Evolutionary conservation across 2,797 vertebrate species (phyloP).

Genomic region (Glossophaga mutica): DNA sequence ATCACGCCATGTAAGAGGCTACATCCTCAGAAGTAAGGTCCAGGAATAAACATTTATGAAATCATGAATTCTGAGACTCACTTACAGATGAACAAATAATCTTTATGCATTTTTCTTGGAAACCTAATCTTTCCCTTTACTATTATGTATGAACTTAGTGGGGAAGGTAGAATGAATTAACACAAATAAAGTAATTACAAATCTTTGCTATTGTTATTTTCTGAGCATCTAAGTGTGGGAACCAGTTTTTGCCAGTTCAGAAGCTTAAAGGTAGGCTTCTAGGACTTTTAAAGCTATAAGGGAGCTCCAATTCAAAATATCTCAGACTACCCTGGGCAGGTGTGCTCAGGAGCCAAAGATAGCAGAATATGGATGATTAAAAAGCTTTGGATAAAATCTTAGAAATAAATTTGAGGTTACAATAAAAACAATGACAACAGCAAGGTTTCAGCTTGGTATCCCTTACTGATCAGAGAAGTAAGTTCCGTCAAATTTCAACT

Average conservation of each 20-base stretch:
- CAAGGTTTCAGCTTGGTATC: background rate
- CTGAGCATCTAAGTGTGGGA: slow-evolving; percentile 29
- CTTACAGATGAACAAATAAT: background rate
- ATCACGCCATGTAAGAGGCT: background rate
- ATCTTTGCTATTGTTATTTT: slow-evolving; percentile 35
- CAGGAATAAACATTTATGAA: slow-evolving; percentile 26
- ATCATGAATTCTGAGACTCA: slow-evolving; percentile 3
- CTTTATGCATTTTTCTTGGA: slow-evolving; percentile 16
- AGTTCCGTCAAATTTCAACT: background rate
- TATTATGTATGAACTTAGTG: background rate
- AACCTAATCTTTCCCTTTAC: background rate
- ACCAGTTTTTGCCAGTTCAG: background rate
- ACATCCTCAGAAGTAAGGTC: background rate
- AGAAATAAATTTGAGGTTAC: slow-evolving; percentile 46
- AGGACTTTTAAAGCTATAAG: background rate
- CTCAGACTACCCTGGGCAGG: background rate
- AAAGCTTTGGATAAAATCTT: slow-evolving; percentile 16
- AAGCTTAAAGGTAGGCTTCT: slow-evolving; percentile 15
- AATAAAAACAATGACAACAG: background rate
- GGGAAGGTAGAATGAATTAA: slow-evolving; percentile 22
- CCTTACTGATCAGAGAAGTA: slow-evolving; percentile 27
- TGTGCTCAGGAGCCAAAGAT: background rate
- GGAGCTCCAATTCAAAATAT: background rate
- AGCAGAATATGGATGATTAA: background rate
- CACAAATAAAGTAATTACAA: slow-evolving; percentile 6